Base-by-base conservation (phyloP, 2,888 invertebrate species). In the Drosophila quinaria region DNA sequence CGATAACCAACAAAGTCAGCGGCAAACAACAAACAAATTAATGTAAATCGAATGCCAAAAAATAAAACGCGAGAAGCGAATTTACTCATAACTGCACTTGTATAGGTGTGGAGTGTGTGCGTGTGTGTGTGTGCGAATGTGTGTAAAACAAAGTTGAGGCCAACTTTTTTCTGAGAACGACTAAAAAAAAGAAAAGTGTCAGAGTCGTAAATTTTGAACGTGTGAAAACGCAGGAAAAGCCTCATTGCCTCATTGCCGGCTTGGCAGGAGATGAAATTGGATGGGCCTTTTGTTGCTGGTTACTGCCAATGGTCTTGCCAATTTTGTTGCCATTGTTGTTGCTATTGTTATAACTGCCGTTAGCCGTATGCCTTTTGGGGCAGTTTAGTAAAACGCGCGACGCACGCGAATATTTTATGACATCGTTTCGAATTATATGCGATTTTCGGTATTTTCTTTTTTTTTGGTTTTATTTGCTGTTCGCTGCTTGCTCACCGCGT, bases 371-470 rank as follows among this genome's bases (percentile, higher is more conserved):
- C 73, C 72, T 76, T 75, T 64, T 63, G 74, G 64, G 77, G 80
- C 77, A 80, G 78, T 74, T 80, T 81, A 84, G 71, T 70, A 56
- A 87, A 87, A 84, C 52, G 84, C 63, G 61, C 67, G 77, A 69
- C 70, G 71, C 89, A 84, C 89, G 84, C 84, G 84, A 84, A 89
- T 87, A 83, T 84, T 84, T 84, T 87, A 89, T 89, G 89, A 89
- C 87, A 86, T 83, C 84, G 89, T 74, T 74, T 73, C 74, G 65
- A 80, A 86, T 86, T 79, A 88, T 80, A 80, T 86, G 77, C 83
- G 73, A 86, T 83, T 81, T 60, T 66, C 54, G 5, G 25, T 25
- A 25, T 25, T 5, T 59, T 51, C 25, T 22, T 6, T 33, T 44
- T 25, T 44, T 39, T 29, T 11, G 33, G 6, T 8, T 35, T 35